Base-by-base conservation (phyloP, 2,113 vertebrate genomes). In the Pontoporia blainvillei region DNA sequence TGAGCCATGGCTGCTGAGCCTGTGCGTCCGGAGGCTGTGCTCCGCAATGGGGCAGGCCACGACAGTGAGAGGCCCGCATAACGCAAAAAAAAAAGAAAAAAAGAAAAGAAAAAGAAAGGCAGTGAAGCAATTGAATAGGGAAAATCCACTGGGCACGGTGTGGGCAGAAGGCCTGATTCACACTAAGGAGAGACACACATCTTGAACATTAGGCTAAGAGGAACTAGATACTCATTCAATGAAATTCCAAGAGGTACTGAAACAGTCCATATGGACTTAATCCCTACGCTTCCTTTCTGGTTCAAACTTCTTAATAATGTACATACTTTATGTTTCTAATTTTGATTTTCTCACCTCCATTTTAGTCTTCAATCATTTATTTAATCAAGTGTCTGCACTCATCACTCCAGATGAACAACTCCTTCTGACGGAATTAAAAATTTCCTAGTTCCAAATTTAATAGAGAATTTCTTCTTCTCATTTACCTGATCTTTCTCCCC, bases 331-430 rank as follows among this genome's bases (percentile, higher is more conserved):
- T 7, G 46, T 82, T 85, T 67, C 36, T 1, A 54, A 41, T 78
- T 87, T 93, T 91, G 8, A 67, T 75, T 92, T 90, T 66, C 27
- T 44, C 72, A 46, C n/a, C 3, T 81, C 25, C 34, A 39, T 61
- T 95, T 86, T 14, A 75, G 25, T 69, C 27, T 96, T 95, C 10
- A 82, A 18, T 69, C 36, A 86, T 90, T 86, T 87, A 86, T 90
- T 86, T 87, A 90, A 83, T 85, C 52, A 82, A 62, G 44, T 13
- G 67, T 34, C 67, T 41, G n/a, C 3, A 46, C 13, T 46, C 29
- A 8, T 11, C 54, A 5, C 8, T 82, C 41, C 62, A 59, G 10
- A 76, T 49, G 97, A 76, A 81, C 57, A 90, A 92, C 29, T 85
- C 12, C 91, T 96, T 69, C 29, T 39, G 39, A 46, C 61, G 39